A percentile compares a stretch with the other conserved stretches of the same genome.
Evolutionary conservation across 2,888 invertebrate species (phyloP).

Genomic region (Aspidiotus rigidus): DNA sequence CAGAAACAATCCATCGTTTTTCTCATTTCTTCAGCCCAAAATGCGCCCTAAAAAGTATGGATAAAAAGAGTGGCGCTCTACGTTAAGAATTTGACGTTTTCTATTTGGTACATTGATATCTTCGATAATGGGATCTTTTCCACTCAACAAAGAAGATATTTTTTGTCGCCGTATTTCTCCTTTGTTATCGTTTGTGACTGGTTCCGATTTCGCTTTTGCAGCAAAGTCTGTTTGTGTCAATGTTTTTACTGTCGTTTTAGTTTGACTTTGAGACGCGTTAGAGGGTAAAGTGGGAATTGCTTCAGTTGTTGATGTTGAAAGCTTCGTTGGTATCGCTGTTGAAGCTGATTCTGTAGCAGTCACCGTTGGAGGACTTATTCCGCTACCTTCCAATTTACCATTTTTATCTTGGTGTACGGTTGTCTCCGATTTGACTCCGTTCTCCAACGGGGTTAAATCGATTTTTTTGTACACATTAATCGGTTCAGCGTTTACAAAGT

Average conservation of each 20-base stretch:
- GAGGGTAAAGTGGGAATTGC: not conserved
- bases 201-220: not conserved
- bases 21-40: constrained; percentile 43
- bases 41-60: constrained; percentile 50
- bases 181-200: not conserved
- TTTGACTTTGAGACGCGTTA: not conserved
- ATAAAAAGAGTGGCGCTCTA: constrained; percentile 48
- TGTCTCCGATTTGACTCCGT: not conserved
- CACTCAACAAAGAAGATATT: constrained; percentile 26
- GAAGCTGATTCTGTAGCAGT: not conserved
- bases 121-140: constrained; percentile 8
- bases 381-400: too few relatives aligned
- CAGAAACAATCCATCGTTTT: not conserved
- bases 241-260: not conserved
- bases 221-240: not conserved
- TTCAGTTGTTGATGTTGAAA: not conserved
- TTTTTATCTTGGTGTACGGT: too few relatives aligned
- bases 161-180: constrained; percentile 6
- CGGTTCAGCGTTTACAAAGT: constrained; percentile 7
- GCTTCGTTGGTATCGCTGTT: constrained; percentile 4
- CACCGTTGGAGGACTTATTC: not conserved
- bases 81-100: constrained; percentile 46
- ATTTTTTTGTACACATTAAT: constrained; percentile 35
- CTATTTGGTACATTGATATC: constrained; percentile 45
- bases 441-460: constrained; percentile 20